Conservation (phyloP, 35 echinoderm and acorn worm species). For the Amphiura filiformis region DNA sequence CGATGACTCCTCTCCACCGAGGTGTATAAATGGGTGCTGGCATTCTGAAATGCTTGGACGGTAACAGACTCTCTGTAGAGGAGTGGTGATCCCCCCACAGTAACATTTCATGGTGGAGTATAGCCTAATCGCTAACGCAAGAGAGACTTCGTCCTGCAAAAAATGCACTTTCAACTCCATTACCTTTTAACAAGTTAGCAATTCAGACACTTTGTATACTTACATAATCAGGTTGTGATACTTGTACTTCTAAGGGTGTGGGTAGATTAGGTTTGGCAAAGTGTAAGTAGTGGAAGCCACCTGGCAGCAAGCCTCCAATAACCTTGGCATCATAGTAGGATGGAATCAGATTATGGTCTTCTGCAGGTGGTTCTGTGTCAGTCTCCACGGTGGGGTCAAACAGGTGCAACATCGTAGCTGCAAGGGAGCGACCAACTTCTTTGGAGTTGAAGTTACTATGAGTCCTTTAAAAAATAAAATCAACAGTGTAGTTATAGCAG, state of each 20-base stretch:
- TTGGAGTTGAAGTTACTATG: slow-evolving; percentile 92
- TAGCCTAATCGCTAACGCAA: too few species aligned
- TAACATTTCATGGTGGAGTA: too few species aligned
- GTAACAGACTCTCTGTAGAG: too few species aligned
- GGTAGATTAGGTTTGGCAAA: slow-evolving; percentile 71
- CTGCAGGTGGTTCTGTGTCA: slow-evolving; percentile 58
- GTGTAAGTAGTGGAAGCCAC: slow-evolving; percentile 75
- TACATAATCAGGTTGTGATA: slow-evolving; percentile 87
- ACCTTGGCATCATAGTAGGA: slow-evolving; percentile 70
- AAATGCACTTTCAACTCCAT: too few species aligned
- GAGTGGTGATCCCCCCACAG: too few species aligned
- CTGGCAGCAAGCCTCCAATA: slow-evolving; percentile 66
- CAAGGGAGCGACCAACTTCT: slow-evolving; percentile 75
- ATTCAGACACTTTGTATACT: too few species aligned
- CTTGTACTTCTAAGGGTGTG: slow-evolving; percentile 62
- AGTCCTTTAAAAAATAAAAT: slow-evolving; percentile 64
- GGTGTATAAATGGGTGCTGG: too few species aligned
- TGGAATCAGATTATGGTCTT: slow-evolving; percentile 73
- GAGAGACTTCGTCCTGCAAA: too few species aligned
- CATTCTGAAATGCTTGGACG: too few species aligned
- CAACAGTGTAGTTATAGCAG: too few species aligned
- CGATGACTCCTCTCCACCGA: too few species aligned
- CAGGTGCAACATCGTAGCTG: slow-evolving; percentile 78
- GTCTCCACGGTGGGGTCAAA: slow-evolving; percentile 96
- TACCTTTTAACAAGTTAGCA: too few species aligned